phyloP scores from a whole-genome alignment of 2,888 invertebrate species.

The Barypeithes pellucidus region DNA sequence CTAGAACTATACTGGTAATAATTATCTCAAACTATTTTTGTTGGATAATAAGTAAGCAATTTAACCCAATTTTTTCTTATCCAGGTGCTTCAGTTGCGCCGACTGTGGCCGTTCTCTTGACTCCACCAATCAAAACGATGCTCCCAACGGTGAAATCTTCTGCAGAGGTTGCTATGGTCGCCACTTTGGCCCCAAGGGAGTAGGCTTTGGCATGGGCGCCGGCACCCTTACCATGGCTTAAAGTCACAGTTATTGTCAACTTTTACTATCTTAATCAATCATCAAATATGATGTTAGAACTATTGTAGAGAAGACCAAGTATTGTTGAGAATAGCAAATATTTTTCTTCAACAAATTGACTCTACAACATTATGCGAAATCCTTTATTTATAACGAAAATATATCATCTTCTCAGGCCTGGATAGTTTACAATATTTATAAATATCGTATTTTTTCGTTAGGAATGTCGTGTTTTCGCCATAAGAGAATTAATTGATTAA shows the following conservation, averaged over 20 bases:
- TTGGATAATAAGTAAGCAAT: background rate
- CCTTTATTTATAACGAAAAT: background rate
- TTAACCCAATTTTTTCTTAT: slow-evolving; percentile 20
- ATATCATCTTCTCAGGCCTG: slow-evolving; percentile 22
- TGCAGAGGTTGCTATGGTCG: slow-evolving; percentile 92
- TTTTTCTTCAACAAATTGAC: background rate
- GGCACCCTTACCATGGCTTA: slow-evolving; percentile 92
- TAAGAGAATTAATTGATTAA: slow-evolving; percentile 56
- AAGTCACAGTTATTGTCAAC: slow-evolving; percentile 56
- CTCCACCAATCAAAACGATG: slow-evolving; percentile 92
- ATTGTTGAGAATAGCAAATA: too few species aligned
- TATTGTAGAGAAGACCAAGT: background rate
- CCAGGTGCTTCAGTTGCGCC: slow-evolving; percentile 89
- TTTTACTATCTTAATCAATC: slow-evolving; percentile 59
- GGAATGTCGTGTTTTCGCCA: background rate
- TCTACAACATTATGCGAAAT: background rate
- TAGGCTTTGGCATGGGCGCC: slow-evolving; percentile 93
- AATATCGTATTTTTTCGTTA: slow-evolving; percentile 27
- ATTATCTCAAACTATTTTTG: too few species aligned
- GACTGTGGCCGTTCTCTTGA: slow-evolving; percentile 90
- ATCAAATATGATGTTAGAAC: background rate
- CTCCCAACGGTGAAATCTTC: slow-evolving; percentile 94
- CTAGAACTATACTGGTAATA: too few species aligned
- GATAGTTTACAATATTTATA: slow-evolving; percentile 26
- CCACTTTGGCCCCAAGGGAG: slow-evolving; percentile 90